These are phyloP conservation scores for Drosophila helvetica DNA, from an alignment of 2,888 invertebrate species.

Conservation along the genomic window DNA sequence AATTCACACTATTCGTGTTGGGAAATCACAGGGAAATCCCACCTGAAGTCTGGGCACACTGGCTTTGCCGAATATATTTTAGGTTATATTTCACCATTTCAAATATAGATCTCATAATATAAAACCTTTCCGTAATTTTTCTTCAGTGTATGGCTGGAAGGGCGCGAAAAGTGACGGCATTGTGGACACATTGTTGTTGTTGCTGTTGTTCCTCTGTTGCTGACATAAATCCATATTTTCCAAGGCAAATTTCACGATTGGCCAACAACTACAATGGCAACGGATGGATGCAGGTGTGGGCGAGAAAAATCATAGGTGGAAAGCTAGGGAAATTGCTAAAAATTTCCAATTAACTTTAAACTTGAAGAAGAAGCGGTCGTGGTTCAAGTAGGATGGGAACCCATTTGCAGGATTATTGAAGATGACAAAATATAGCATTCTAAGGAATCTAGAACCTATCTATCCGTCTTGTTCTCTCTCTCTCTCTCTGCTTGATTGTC, in stretches of 20 bases:
- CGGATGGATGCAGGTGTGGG: background rate
- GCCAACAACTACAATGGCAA: slow-evolving; percentile 20
- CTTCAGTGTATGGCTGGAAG: slow-evolving; percentile 17
- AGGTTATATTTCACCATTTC: background rate
- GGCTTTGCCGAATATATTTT: too few species aligned
- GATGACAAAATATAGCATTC: slow-evolving; percentile 68
- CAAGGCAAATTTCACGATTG: slow-evolving; percentile 74
- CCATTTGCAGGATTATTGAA: slow-evolving; percentile 63
- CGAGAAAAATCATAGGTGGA: slow-evolving; percentile 44
- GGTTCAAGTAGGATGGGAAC: slow-evolving; percentile 56
- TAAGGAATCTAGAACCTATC: slow-evolving; percentile 15
- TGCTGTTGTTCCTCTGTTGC: slow-evolving; percentile 38
- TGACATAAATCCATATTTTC: slow-evolving; percentile 80
- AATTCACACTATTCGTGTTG: too few species aligned
- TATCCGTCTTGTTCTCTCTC: slow-evolving; percentile 4
- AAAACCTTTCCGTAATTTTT: background rate
- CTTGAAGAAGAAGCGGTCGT: slow-evolving; percentile 46
- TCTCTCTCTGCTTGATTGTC: slow-evolving; percentile 1
- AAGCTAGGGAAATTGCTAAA: slow-evolving; percentile 65
- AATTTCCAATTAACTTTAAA: slow-evolving; percentile 75
- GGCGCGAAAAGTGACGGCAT: slow-evolving; percentile 66
- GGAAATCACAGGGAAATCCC: too few species aligned
- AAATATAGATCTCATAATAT: background rate
- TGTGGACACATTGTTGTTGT: slow-evolving; percentile 43
- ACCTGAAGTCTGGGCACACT: too few species aligned